Conservation (phyloP, 1,140 invertebrate genomes). For the Drosophila oshimai region DNA sequence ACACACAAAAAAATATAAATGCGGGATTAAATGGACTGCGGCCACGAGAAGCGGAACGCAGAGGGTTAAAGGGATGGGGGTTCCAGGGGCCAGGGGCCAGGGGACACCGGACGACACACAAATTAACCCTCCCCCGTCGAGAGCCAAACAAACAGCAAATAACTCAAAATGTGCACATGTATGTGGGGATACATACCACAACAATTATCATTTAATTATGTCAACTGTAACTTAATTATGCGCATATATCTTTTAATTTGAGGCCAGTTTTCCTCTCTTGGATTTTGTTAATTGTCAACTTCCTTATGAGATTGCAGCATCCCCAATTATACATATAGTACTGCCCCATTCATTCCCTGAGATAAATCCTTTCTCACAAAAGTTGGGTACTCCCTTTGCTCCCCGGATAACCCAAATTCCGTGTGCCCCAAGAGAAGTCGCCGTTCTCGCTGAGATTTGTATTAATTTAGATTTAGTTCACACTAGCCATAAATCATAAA, state of each 20-base stretch:
- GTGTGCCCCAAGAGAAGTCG: not conserved
- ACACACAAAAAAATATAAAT: constrained; percentile 50
- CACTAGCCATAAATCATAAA: constrained; percentile 36
- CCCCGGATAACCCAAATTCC: constrained; percentile 11
- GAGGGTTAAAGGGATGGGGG: constrained; percentile 3
- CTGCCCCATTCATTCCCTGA: constrained; percentile 3
- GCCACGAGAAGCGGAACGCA: constrained; percentile 10
- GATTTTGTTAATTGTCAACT: constrained; percentile 69
- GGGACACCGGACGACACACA: constrained; percentile 63
- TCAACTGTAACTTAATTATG: constrained; percentile 82
- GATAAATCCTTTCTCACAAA: constrained; percentile 21
- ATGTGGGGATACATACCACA: constrained; percentile 37
- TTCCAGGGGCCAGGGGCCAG: not conserved
- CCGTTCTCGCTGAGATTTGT: constrained; percentile 23
- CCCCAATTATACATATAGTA: constrained; percentile 6
- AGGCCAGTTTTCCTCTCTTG: constrained; percentile 31
- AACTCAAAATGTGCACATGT: not conserved
- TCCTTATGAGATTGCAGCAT: constrained; percentile 66
- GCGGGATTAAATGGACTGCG: constrained; percentile 68
- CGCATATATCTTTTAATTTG: constrained; percentile 70
- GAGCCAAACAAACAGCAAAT: constrained; percentile 28
- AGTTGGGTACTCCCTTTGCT: not conserved
- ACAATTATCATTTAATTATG: constrained; percentile 82
- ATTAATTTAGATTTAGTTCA: constrained; percentile 31
- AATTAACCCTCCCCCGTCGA: constrained; percentile 60